Base-by-base conservation (phyloP, 2,888 invertebrate genomes). In the Caenorhabditis macrosperma region DNA sequence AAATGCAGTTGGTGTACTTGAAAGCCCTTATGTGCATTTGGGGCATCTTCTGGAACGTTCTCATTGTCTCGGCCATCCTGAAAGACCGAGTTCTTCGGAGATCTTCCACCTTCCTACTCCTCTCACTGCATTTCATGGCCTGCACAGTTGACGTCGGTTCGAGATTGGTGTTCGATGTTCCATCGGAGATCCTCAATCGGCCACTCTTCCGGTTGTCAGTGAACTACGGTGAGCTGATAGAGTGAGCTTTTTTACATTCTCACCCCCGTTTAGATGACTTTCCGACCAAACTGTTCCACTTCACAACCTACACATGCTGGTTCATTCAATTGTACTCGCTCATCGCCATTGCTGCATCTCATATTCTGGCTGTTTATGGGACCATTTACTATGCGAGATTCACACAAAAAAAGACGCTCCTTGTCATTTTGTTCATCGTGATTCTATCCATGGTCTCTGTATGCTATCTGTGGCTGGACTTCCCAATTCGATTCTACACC, bases 11-110 rank as follows among this genome's bases (percentile, higher is more conserved):
- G 3, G 69, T 69, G 33, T 72, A 61, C 35, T 44, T 79, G 52
- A 79, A 79, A 54, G 79, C 79, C 10, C 20, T 79, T n/a, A 79
- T 79, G 79, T 79, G 79, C 26, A 44, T 79, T 12, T 79, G 79
- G 79, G 79, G 79, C 6, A 79, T 79, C 0, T 79, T 79, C 38
- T 79, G 79, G 79, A 79, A 79, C 26, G 15, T 79, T 0, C 59
- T 79, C 7, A 79, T 79, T 10, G 54, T 69, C 10, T 26, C 68
- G 26, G 67, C 79, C 0, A 79, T 79, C 22, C 46, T 68, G 22
- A 68, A 68, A 28, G 74, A 79, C 52, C 24, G 38, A 17, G 79
- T 79, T 26, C 64, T 79, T 7, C 66, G 79, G 7, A 79, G 64
- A 52, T 79, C 79, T 3, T 74, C 79, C 0, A 79, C 79, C 0